Base-by-base conservation (phyloP, 1,140 invertebrate species). In the Agrypnia vestita region DNA sequence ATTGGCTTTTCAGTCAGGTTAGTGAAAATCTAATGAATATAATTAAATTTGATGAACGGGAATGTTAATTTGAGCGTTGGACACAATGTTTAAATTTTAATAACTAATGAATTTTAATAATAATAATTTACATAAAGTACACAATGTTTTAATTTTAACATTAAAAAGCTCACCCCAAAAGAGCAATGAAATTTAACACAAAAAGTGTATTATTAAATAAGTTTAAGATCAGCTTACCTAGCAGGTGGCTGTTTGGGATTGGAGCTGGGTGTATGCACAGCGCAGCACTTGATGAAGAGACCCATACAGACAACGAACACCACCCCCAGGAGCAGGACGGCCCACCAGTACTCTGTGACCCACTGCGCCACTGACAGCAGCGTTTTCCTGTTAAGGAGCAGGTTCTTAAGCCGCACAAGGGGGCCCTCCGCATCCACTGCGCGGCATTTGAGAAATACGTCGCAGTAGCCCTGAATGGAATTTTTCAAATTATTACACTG, bases 211-310 rank as follows among this genome's bases (percentile, higher is more conserved):
- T 56, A 4, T 71, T n/a, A 7, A 72, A 47, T 76, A 53, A 4
- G 47, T 49, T 49, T 49, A n/a, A n/a, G n/a, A n/a, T n/a, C n/a
- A 7, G 7, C 47, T 62, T 74, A 89, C 88, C 88, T 92, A 6
- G 96, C 95, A 0, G 96, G 95, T 64, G 95, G 94, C 85, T 96
- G 95, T 86, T 97, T 97, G 10, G 98, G 98, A 92, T 99, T 99
- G 69, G 95, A 97, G 62, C 97, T 98, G 17, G 98, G 98, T 55
- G 98, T 99, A 87, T 99, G 98, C 71, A 99, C 98, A 13, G 98
- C 98, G 90, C 98, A 99, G 86, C 98, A 98, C 87, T 99, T 99
- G 84, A 99, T 99, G 88, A 99, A 99, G n/a, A 97, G 89, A 25
- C 96, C 98, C 98, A 99, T 99, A 84, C 97, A 94, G 79, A 99